phyloP scores from a whole-genome alignment of 2,888 invertebrate species.

The Rhodophaea formosa region DNA sequence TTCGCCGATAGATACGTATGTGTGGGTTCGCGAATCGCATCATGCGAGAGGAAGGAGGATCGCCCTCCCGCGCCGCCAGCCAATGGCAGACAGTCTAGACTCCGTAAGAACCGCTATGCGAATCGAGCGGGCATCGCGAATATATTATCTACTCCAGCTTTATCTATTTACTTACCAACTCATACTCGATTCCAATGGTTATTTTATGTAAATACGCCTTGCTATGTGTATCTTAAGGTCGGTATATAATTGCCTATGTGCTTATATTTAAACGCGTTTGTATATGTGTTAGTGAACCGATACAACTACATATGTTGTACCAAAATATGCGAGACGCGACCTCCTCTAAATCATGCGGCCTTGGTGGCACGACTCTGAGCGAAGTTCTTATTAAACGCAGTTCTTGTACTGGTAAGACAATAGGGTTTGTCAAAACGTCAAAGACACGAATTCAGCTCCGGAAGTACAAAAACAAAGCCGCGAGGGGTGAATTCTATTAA shows the following conservation, averaged over 20 bases:
- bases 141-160: slow-evolving; percentile 56
- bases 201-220: not conserved
- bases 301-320: slow-evolving; percentile 19
- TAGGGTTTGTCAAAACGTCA: slow-evolving; percentile 55
- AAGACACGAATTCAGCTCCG: slow-evolving; percentile 51
- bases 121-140: slow-evolving; percentile 63
- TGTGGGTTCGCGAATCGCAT: slow-evolving; percentile 71
- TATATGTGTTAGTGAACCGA: slow-evolving; percentile 24
- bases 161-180: slow-evolving; percentile 24
- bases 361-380: slow-evolving; percentile 57
- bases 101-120: slow-evolving; percentile 43
- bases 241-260: slow-evolving; percentile 18
- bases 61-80: slow-evolving; percentile 69
- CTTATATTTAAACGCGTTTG: slow-evolving; percentile 25
- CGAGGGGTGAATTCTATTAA: slow-evolving; percentile 62
- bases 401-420: slow-evolving; percentile 35
- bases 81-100: slow-evolving; percentile 64
- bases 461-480: slow-evolving; percentile 68
- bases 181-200: not conserved
- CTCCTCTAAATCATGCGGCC: slow-evolving; percentile 60
- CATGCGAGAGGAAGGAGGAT: slow-evolving; percentile 77
- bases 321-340: slow-evolving; percentile 6
- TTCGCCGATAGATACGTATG: slow-evolving; percentile 53
- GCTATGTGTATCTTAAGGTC: slow-evolving; percentile 1
- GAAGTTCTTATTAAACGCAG: slow-evolving; percentile 46